Evolutionary conservation across 2,888 invertebrate genomes (phyloP), one percentile per base, ranked within the genome.

Genomic region (Drepana falcataria): DNA sequence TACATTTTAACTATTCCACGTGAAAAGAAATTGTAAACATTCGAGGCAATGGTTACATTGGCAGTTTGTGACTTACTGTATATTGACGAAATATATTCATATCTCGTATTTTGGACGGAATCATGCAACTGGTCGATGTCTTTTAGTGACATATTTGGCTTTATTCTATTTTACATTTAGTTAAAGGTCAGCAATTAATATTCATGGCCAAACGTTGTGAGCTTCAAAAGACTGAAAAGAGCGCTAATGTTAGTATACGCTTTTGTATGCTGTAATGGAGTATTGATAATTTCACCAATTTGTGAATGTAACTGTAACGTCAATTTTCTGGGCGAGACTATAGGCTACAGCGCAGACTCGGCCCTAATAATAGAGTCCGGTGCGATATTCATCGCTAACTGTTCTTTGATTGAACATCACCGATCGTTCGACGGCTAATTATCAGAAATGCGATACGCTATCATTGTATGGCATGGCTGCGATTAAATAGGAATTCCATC

Each of bases 371-470:
- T 71, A 79, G 77, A 73, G 68, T 60, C 56, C 68, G 56, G 82
- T 80, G 80, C 79, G 83, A 84, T 85, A 82, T 77, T 77, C 75
- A 85, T 83, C 79, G 77, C 77, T 86, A 85, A 86, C 85, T 83
- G 85, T 85, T 83, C 78, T 80, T 71, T 77, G 84, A 83, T 80
- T 75, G 78, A 80, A 79, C 74, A 77, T 77, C 77, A 71, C 71
- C 66, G 67, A 69, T 69, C 64, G 64, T 71, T 75, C 71, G 67
- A 69, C 59, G 58, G 68, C 68, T 84, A 85, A 84, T 84, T 84
- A 81, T 75, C 64, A 61, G 59, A 69, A 73, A 77, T 77, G 4
- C 37, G 4, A 37, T 21, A 73, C 64, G 63, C 65, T 64, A 73
- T 77, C 71, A 74, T 63, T 58, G 57, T 56, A 60, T 55, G 58